Percentiles rank a stretch among this genome's conserved stretches.
Conservation (phyloP, 2,888 invertebrate genomes). For the Minunthozetes semirufus region DNA sequence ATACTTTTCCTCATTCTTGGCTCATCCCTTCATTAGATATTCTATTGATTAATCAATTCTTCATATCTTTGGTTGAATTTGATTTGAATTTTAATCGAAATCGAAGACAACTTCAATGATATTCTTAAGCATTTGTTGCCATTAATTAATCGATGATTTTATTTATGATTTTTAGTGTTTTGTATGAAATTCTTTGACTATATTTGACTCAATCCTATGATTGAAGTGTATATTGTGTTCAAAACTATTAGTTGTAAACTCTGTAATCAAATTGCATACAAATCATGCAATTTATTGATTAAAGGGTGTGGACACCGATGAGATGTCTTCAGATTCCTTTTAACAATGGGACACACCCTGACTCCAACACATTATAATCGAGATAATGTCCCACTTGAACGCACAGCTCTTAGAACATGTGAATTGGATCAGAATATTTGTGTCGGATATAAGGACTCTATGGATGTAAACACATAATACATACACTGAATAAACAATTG, state of each 20-base stretch:
- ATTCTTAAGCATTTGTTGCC: too few relatives aligned
- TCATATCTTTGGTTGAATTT: too few relatives aligned
- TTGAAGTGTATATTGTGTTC: background rate
- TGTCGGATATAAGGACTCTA: background rate
- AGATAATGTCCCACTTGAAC: conserved; percentile 11
- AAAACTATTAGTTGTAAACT: background rate
- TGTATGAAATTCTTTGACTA: background rate
- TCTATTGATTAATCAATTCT: too few relatives aligned
- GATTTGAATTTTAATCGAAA: background rate
- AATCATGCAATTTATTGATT: conserved; percentile 31
- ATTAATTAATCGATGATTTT: background rate
- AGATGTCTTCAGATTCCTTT: conserved; percentile 1
- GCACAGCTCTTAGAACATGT: background rate
- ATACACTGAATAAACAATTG: conserved; percentile 16
- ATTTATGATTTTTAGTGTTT: too few relatives aligned
- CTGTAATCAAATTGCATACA: conserved; percentile 9
- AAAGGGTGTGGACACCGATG: conserved; percentile 13
- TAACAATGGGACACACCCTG: background rate
- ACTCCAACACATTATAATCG: conserved; percentile 12
- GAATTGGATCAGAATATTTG: background rate
- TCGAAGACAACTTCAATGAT: background rate
- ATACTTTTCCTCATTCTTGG: too few relatives aligned
- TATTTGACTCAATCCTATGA: background rate
- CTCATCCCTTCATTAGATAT: too few relatives aligned
- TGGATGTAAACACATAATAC: background rate